Evolutionary conservation across 1,140 invertebrate species (phyloP).

Genomic region (Teleogryllus occipitalis): DNA sequence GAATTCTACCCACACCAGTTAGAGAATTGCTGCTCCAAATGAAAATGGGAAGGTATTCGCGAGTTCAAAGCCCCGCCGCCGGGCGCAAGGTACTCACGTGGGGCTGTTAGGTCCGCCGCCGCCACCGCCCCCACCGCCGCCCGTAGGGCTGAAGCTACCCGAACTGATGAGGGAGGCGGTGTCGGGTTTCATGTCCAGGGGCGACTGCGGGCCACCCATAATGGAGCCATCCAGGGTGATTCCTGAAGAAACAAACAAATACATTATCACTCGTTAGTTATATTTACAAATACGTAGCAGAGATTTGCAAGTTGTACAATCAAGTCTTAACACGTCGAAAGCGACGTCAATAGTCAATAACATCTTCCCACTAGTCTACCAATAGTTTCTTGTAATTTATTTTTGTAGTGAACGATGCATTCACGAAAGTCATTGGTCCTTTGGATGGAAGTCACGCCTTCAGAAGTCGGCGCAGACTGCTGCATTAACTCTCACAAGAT

Average conservation of each 20-base stretch:
- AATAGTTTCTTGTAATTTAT: too few relatives aligned
- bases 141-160: conserved; percentile 53
- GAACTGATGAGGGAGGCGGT: conserved; percentile 61
- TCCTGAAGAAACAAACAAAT: conserved; percentile 41
- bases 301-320: too few relatives aligned
- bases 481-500: too few relatives aligned
- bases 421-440: too few relatives aligned
- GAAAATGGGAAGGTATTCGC: conserved; percentile 18
- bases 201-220: conserved; percentile 70
- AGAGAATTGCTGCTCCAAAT: conserved; percentile 46
- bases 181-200: conserved; percentile 76
- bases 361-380: too few relatives aligned
- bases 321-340: too few relatives aligned
- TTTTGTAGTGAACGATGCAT: too few relatives aligned
- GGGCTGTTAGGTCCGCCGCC: conserved; percentile 44
- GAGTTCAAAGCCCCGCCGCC: neutral
- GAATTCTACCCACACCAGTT: conserved; percentile 38
- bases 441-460: too few relatives aligned
- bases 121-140: conserved; percentile 37
- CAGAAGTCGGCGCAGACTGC: too few relatives aligned
- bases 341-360: too few relatives aligned
- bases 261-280: too few relatives aligned
- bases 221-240: conserved; percentile 60
- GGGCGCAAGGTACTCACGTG: neutral
- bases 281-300: too few relatives aligned